Evolutionary conservation across 2,113 vertebrate genomes (phyloP).

Genomic region (Buteo buteo): DNA sequence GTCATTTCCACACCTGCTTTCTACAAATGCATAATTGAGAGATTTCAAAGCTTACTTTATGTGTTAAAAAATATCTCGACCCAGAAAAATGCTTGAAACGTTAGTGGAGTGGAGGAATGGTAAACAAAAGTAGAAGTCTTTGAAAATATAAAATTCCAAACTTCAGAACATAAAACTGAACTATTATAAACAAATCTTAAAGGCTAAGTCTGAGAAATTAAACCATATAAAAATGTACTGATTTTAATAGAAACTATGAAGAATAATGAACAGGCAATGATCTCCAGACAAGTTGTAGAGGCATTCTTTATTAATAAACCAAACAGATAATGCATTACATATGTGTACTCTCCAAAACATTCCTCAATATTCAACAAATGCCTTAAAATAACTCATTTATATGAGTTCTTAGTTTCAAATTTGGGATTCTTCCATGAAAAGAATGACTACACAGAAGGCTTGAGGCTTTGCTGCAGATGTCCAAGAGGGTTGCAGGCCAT

Average conservation of each 20-base stretch:
- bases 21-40: background rate
- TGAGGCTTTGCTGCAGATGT: background rate
- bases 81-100: background rate
- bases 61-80: background rate
- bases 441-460: background rate
- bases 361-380: background rate
- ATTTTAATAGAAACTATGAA: background rate
- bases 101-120: background rate
- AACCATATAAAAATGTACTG: background rate
- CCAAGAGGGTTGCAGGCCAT: background rate
- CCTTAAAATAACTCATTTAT: background rate
- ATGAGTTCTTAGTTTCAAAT: too few relatives aligned
- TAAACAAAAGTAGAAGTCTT: background rate
- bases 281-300: background rate
- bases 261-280: background rate
- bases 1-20: background rate
- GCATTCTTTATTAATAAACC: background rate
- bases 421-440: background rate
- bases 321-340: background rate
- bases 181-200: background rate
- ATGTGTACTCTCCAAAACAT: background rate
- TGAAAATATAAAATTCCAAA: background rate
- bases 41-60: background rate
- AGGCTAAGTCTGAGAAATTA: background rate
- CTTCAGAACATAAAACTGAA: background rate